Conservation (phyloP, 2,113 vertebrate species). For the Nannospalax galili region DNA sequence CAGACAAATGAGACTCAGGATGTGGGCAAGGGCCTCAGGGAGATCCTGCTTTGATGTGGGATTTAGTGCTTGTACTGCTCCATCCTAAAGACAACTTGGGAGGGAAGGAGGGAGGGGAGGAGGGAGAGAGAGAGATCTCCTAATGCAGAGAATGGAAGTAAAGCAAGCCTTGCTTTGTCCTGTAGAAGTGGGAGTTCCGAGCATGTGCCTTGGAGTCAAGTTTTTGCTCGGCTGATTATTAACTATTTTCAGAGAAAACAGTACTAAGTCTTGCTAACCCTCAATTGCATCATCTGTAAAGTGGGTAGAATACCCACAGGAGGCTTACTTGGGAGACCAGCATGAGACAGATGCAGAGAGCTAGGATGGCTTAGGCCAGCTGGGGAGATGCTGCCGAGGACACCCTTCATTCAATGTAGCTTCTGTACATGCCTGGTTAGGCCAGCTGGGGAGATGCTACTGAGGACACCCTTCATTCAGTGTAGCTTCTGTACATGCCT, state of each 20-base stretch:
- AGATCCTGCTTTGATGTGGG: neutral
- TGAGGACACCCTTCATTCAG: neutral
- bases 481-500: neutral
- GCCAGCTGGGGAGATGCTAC: too few relatives aligned
- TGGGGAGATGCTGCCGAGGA: neutral
- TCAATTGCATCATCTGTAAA: neutral
- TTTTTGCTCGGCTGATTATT: neutral
- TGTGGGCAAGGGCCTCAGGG: neutral
- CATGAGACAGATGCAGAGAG: neutral
- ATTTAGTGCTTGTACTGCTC: accelerated
- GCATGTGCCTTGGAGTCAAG: neutral
- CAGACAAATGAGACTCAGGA: neutral
- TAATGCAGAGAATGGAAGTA: neutral
- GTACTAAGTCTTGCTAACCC: neutral
- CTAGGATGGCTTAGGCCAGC: neutral
- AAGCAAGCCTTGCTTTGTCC: too few relatives aligned
- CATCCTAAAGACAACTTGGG: neutral
- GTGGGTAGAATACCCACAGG: accelerated
- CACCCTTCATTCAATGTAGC: neutral
- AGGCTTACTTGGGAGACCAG: neutral
- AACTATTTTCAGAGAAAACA: neutral
- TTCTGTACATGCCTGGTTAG: neutral
- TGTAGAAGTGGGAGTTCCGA: neutral
- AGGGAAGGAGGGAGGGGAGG: neutral
- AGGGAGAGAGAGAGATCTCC: neutral